Conservation (phyloP, 2,888 invertebrate species). For the Mongoloraphidia duomilia region DNA sequence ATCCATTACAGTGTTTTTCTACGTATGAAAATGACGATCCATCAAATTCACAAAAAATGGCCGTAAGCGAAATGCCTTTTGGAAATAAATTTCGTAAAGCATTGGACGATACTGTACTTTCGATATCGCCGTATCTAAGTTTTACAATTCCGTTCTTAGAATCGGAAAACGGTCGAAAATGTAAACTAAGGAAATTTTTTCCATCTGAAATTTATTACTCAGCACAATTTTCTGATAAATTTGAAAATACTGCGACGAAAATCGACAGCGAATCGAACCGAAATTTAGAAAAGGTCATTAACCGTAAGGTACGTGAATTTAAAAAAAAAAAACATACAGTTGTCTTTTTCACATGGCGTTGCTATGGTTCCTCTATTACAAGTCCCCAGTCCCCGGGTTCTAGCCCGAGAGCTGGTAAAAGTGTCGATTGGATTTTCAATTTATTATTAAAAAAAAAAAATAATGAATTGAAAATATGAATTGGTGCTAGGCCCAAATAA, state of each 20-base stretch:
- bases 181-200: conserved; percentile 56
- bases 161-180: conserved; percentile 66
- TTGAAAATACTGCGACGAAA: conserved; percentile 20
- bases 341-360: too few relatives aligned
- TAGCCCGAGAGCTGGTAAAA: too few relatives aligned
- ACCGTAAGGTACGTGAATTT: conserved; percentile 10
- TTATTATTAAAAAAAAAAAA: too few relatives aligned
- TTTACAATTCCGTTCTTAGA: conserved; percentile 79
- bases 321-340: conserved; percentile 14
- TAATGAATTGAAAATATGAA: too few relatives aligned
- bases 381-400: too few relatives aligned
- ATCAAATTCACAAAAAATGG: conserved; percentile 28
- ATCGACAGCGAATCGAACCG: conserved; percentile 15
- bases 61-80: conserved; percentile 43
- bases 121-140: conserved; percentile 75
- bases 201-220: conserved; percentile 61
- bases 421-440: too few relatives aligned
- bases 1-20: conserved; percentile 48
- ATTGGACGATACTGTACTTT: conserved; percentile 56
- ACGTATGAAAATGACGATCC: conserved; percentile 17
- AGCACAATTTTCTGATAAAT: conserved; percentile 35
- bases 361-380: too few relatives aligned
- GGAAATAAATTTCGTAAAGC: conserved; percentile 59
- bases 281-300: not conserved
- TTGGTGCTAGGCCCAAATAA: too few relatives aligned